Conservation (phyloP, 1,140 invertebrate species). For the Drosophila dunni region DNA sequence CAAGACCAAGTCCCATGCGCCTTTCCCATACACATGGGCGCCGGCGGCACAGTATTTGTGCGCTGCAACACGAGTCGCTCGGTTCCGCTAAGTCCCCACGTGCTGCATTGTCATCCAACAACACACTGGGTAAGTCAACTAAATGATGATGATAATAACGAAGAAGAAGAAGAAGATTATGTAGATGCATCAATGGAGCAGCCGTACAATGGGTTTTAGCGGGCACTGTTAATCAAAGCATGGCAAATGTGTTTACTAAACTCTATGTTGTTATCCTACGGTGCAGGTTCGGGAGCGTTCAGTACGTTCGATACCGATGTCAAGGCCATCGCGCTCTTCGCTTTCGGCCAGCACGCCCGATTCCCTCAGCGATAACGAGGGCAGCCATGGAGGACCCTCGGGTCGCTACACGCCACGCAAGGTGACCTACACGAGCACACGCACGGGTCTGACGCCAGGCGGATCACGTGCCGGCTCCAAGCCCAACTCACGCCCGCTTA, state of each 20-base stretch:
- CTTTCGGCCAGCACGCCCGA: constrained; percentile 93
- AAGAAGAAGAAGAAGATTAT: constrained; percentile 30
- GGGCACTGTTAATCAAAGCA: constrained; percentile 2
- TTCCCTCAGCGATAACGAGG: constrained; percentile 94
- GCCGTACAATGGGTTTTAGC: constrained; percentile 12
- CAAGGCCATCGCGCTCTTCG: constrained; percentile 89
- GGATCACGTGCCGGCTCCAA: constrained; percentile 90
- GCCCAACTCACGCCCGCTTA: constrained; percentile 92
- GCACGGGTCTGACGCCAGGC: constrained; percentile 86
- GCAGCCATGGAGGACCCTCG: constrained; percentile 87
- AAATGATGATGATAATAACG: constrained; percentile 2
- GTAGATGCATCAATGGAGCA: neutral
- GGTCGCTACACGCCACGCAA: constrained; percentile 86
- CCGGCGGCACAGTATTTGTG: constrained; percentile 85
- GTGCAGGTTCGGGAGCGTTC: constrained; percentile 94
- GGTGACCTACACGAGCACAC: constrained; percentile 86
- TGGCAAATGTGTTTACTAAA: neutral
- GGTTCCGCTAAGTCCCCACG: constrained; percentile 84
- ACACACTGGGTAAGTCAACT: constrained; percentile 88
- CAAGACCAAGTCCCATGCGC: constrained; percentile 94
- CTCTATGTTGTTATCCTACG: constrained; percentile 27
- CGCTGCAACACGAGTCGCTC: constrained; percentile 84
- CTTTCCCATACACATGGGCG: constrained; percentile 93
- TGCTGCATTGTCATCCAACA: constrained; percentile 86
- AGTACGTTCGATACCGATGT: constrained; percentile 93